These are phyloP conservation scores for Cantharis nigra DNA, from an alignment of 2,888 invertebrate genomes.

Conservation along the genomic window DNA sequence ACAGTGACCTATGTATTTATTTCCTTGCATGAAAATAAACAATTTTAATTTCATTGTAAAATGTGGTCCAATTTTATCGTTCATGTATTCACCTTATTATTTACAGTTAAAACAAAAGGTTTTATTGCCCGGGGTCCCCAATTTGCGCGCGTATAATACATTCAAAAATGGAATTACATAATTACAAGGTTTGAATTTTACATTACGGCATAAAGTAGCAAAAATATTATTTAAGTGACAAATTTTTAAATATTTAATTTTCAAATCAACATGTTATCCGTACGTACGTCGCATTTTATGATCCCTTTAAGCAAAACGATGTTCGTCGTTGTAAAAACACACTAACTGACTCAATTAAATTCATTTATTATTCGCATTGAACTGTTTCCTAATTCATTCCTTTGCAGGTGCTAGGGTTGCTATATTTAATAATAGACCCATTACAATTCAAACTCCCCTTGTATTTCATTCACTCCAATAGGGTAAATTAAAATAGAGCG, in stretches of 20 bases:
- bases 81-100: background rate
- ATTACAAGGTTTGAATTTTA: background rate
- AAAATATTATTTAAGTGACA: background rate
- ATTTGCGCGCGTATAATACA: background rate
- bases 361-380: constrained; percentile 32
- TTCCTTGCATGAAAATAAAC: constrained; percentile 17
- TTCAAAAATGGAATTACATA: background rate
- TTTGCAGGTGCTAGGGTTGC: constrained; percentile 31
- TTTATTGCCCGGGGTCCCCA: background rate
- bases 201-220: background rate
- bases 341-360: constrained; percentile 25
- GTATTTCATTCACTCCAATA: constrained; percentile 3
- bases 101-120: constrained; percentile 1
- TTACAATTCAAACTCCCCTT: constrained; percentile 28
- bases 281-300: background rate
- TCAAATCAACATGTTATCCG: background rate
- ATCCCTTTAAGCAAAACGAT: constrained; percentile 5
- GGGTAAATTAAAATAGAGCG: constrained; percentile 21
- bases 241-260: background rate
- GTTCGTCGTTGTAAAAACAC: constrained; percentile 11
- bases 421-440: constrained; percentile 31
- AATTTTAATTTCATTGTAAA: constrained; percentile 5
- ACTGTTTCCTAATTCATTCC: constrained; percentile 44
- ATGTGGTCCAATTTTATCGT: background rate
- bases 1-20: constrained; percentile 7